phyloP scores from a whole-genome alignment of 2,113 vertebrate species.

The Tupaia tana region DNA sequence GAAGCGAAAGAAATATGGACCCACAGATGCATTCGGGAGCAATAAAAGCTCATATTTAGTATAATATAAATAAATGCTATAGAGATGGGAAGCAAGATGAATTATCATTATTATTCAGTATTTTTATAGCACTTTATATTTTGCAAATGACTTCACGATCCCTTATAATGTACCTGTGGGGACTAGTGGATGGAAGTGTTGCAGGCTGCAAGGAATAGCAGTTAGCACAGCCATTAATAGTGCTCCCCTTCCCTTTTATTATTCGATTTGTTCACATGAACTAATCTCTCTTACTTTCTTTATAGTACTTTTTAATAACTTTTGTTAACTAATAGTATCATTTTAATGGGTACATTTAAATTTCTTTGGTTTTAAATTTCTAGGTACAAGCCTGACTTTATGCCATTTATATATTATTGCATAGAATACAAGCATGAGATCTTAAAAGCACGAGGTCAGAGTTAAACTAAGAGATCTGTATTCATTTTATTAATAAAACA shows the following conservation, averaged over 20 bases:
- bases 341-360: conserved; percentile 18
- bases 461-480: background rate
- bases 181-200: background rate
- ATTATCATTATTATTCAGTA: conserved; percentile 66
- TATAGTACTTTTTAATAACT: conserved; percentile 25
- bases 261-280: conserved; percentile 6
- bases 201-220: background rate
- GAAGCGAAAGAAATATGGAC: conserved; percentile 62
- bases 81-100: conserved; percentile 78
- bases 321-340: conserved; percentile 42
- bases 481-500: background rate
- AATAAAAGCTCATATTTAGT: conserved; percentile 75
- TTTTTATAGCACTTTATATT: conserved; percentile 69
- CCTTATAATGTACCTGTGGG: background rate
- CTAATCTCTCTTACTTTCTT: background rate
- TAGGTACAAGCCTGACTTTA: background rate
- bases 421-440: background rate
- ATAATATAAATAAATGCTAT: conserved; percentile 84
- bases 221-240: background rate
- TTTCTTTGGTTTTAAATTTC: conserved; percentile 43
- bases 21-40: conserved; percentile 59
- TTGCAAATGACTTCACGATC: conserved; percentile 48
- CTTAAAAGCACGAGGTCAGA: background rate
- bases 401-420: background rate
- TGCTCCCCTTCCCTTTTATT: background rate